Evolutionary conservation across 2,888 invertebrate species (phyloP).

Genomic region (Maniola hyperantus): DNA sequence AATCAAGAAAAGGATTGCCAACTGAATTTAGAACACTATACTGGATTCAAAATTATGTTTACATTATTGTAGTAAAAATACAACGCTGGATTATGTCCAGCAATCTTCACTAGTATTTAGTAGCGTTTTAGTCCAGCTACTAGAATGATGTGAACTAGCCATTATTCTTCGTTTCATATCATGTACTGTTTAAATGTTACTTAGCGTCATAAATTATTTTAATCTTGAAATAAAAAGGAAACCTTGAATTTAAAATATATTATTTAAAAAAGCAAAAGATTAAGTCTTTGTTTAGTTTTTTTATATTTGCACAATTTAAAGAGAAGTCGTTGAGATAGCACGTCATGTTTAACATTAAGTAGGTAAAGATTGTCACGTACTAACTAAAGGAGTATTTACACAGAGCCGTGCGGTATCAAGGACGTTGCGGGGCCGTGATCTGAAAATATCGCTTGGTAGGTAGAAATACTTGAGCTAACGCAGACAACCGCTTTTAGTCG

Average conservation of each 20-base stretch:
- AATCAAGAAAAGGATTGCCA: too few species aligned
- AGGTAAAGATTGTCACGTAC: conserved; percentile 31
- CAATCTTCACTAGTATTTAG: not conserved
- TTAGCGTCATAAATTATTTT: conserved; percentile 24
- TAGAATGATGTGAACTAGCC: not conserved
- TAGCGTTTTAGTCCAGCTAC: not conserved
- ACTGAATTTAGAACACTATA: too few species aligned
- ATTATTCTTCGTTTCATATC: conserved; percentile 9
- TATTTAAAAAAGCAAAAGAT: not conserved
- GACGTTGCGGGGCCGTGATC: not conserved
- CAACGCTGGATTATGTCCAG: not conserved
- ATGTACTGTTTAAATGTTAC: conserved; percentile 19
- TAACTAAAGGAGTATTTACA: conserved; percentile 17
- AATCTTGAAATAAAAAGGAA: conserved; percentile 20
- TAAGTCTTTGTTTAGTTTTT: not conserved
- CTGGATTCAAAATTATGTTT: too few species aligned
- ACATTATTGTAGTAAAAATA: not conserved
- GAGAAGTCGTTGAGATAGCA: not conserved
- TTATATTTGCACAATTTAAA: conserved; percentile 13
- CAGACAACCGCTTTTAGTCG: not conserved
- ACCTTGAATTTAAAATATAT: conserved; percentile 24
- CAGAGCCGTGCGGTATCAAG: not conserved
- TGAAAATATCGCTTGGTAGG: not conserved
- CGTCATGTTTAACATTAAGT: conserved; percentile 1
- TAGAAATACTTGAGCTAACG: not conserved